Percentiles rank a stretch among this genome's conserved stretches.
These are phyloP conservation scores for Lordiphosa collinella DNA, from an alignment of 1,140 invertebrate genomes.

Conservation along the genomic window DNA sequence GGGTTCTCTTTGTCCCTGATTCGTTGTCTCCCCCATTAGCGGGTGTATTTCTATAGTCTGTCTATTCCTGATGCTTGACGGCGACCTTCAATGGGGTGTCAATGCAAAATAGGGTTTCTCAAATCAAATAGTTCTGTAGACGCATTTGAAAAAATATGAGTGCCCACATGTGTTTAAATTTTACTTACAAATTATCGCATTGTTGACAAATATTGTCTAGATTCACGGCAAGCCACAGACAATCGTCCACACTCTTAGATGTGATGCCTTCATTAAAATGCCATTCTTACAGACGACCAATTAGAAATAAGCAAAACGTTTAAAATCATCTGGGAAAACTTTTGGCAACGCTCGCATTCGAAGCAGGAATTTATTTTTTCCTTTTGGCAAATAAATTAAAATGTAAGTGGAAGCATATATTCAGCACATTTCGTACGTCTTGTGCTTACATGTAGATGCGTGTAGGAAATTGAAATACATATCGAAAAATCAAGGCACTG, in stretches of 20 bases:
- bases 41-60: constrained; percentile 12
- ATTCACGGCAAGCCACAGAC: background rate
- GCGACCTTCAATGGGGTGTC: constrained; percentile 7
- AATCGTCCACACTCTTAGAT: too few species aligned
- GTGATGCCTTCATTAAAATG: constrained; percentile 29
- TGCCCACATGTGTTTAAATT: too few species aligned
- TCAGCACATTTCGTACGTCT: too few species aligned
- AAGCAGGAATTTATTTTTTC: background rate
- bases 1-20: background rate
- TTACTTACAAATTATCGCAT: too few species aligned
- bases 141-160: too few species aligned
- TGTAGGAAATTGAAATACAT: too few species aligned
- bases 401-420: too few species aligned
- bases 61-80: constrained; percentile 7
- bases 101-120: background rate
- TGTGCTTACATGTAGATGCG: too few species aligned
- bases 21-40: constrained; percentile 21
- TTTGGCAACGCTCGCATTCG: constrained; percentile 1
- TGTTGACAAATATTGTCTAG: constrained; percentile 6
- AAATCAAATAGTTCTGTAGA: too few species aligned
- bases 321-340: constrained; percentile 9
- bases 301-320: constrained; percentile 19
- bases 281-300: background rate
- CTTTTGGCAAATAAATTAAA: constrained; percentile 27
- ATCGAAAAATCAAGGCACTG: too few species aligned